Percentiles rank a stretch among this genome's conserved stretches.
These are phyloP conservation scores for Procambarus virginalis DNA, from an alignment of 1,140 invertebrate species.

Conservation along the genomic window DNA sequence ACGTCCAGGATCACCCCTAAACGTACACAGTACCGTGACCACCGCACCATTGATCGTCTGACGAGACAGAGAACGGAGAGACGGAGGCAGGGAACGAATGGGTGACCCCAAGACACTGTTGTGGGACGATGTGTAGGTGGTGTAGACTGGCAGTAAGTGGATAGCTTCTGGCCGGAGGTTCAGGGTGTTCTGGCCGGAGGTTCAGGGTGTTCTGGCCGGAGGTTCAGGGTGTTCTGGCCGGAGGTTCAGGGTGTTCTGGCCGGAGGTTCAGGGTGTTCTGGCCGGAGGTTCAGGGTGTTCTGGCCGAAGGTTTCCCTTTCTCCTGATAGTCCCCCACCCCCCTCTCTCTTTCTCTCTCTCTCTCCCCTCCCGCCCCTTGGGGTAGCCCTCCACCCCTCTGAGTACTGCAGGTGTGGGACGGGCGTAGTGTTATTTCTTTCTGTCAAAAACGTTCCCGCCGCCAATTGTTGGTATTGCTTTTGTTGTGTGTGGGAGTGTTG, in stretches of 20 bases:
- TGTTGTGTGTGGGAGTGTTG: background rate
- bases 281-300: no score
- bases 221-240: no score
- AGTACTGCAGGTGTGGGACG: background rate
- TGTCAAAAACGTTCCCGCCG: slow-evolving; percentile 2
- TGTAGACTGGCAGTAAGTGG: background rate
- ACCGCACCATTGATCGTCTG: no score
- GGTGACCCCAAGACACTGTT: background rate
- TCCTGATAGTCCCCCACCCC: background rate
- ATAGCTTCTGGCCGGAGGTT: background rate
- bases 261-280: no score
- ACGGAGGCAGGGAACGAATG: background rate
- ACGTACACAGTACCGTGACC: no score
- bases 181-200: no score
- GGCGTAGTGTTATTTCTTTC: background rate
- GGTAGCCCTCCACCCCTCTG: background rate
- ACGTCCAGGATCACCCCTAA: no score
- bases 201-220: no score
- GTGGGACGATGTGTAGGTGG: background rate
- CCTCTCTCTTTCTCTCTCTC: background rate
- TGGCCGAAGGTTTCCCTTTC: background rate
- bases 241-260: no score
- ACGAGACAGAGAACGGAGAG: background rate
- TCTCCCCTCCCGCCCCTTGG: background rate
- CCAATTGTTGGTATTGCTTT: slow-evolving; percentile 15